A percentile compares a stretch with the other conserved stretches of the same genome.
These are phyloP conservation scores for Didymodactylos carnosus DNA, from an alignment of 2,888 invertebrate genomes.

Conservation along the genomic window DNA sequence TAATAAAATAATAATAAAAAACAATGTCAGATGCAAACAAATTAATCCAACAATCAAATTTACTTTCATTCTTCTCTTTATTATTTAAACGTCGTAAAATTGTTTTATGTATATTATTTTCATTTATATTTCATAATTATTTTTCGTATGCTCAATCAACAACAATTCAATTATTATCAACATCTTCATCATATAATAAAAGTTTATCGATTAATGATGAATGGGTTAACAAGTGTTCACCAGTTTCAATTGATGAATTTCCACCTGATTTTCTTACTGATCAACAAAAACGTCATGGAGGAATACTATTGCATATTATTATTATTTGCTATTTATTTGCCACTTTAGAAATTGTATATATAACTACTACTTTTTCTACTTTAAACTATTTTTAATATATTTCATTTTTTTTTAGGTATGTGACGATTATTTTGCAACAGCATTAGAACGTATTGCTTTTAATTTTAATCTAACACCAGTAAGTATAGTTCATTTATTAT, in stretches of 20 bases:
- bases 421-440: conserved; percentile 64
- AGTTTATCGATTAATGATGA: not conserved
- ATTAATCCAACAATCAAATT: too few relatives aligned
- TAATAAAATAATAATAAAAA: too few relatives aligned
- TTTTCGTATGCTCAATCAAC: too few relatives aligned
- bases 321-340: conserved; percentile 60
- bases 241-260: not conserved
- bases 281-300: not conserved
- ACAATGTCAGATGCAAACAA: too few relatives aligned
- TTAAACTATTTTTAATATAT: too few relatives aligned
- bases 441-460: conserved; percentile 16
- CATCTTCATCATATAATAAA: not conserved
- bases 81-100: not conserved
- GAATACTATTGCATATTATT: conserved; percentile 40
- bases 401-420: too few relatives aligned
- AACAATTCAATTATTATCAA: not conserved
- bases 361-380: too few relatives aligned
- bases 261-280: not conserved
- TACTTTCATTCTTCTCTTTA: too few relatives aligned
- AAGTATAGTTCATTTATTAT: too few relatives aligned
- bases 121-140: not conserved
- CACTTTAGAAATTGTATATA: conserved; percentile 54
- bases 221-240: not conserved
- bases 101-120: not conserved
- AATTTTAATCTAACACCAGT: conserved; percentile 18